phyloP scores from a whole-genome alignment of 2,888 invertebrate genomes.

The Oligia latruncula region DNA sequence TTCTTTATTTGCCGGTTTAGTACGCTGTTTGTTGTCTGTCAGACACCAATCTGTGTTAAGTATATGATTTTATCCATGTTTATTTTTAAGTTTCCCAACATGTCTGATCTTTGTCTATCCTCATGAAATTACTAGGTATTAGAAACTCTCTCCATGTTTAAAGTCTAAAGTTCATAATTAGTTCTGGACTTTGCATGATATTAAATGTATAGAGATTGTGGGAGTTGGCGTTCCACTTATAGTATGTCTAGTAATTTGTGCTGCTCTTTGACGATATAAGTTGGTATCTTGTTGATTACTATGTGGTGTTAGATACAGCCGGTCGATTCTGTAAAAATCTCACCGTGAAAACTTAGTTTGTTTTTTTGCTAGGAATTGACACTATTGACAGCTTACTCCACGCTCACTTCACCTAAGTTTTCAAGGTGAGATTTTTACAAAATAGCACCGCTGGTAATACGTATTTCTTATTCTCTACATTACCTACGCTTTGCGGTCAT shows the following conservation, averaged over 20 bases:
- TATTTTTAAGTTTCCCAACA: constrained; percentile 1
- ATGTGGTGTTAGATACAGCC: background rate
- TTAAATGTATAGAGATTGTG: constrained; percentile 40
- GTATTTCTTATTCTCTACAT: background rate
- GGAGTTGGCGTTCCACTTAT: constrained; percentile 11
- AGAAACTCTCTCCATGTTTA: constrained; percentile 41
- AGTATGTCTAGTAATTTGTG: constrained; percentile 16
- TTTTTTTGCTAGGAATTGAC: too few species aligned
- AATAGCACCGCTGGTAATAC: too few species aligned
- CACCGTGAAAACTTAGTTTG: too few species aligned
- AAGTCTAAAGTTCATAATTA: constrained; percentile 55
- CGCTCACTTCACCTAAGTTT: too few species aligned
- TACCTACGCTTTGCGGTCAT: background rate
- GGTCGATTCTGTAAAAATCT: too few species aligned
- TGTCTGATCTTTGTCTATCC: background rate
- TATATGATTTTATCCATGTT: background rate
- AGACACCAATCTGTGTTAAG: background rate
- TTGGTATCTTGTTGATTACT: constrained; percentile 6
- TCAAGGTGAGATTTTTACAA: too few species aligned
- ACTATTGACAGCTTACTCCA: too few species aligned
- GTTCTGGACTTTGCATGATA: constrained; percentile 50
- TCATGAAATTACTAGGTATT: constrained; percentile 22
- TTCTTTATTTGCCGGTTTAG: background rate
- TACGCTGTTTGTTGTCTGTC: background rate
- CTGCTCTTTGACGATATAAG: constrained; percentile 3